Evolutionary conservation across 2,888 invertebrate species (phyloP), one percentile per base, ranked within the genome.

Genomic region (Diarsia mendica): DNA sequence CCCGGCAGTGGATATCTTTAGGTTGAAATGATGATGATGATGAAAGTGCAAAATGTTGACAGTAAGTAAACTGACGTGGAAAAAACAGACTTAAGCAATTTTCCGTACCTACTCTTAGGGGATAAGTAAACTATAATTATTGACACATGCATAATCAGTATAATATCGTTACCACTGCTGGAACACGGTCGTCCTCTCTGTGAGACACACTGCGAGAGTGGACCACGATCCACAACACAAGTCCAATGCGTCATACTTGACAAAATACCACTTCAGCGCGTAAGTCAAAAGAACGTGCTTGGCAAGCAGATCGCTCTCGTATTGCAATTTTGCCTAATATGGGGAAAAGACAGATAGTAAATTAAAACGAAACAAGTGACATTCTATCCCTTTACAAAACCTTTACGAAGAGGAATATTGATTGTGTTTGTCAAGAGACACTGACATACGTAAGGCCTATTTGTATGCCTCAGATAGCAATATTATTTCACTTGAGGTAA

Each of bases 401-500:
- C 15, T 15, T 23, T 55, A 23, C 33, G 11, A 39, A 20, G 39
- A 39, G 20, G 39, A 61, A 61, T 39, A 61, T 39, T 61, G 5
- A 39, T 61, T n/a, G 39, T n/a, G 6, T 61, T 33, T 61, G n/a
- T 6, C 39, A 13, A 61, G n/a, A 33, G 18, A n/a, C 20, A 61
- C 39, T 61, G 61, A 61, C 61, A n/a, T 6, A 33, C 33, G 33
- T 11, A n/a, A 39, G 39, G 39, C n/a, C 51, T 72, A 84, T 80
- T 81, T 64, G 80, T 81, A 84, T 84, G 72, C 80, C 8, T 60
- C 33, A 46, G 69, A 67, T 63, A 46, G 4, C 58, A 49, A 61
- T 66, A 33, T 51, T 70, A 77, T 77, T 79, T 68, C 53, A 77
- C 44, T 79, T 55, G 53, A n/a, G 49, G 49, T 60, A 51, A 51